Evolutionary conservation across 2,888 invertebrate genomes (phyloP), one percentile per base, ranked within the genome.

Genomic region (Dysmachus trigonus): DNA sequence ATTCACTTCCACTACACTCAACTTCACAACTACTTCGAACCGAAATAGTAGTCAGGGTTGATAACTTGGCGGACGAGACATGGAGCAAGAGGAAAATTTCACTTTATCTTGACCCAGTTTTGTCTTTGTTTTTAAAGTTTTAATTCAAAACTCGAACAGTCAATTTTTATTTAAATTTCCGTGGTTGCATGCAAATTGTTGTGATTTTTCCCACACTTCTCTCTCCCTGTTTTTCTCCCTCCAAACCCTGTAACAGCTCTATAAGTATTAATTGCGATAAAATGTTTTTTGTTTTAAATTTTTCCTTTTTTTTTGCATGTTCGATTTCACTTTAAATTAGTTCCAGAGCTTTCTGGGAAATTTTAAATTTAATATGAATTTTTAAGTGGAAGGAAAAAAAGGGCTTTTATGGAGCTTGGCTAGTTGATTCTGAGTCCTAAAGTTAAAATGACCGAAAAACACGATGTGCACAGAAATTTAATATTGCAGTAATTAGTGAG

Each of bases 91-190:
- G 76, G 38, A 38, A 76, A 35, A 76, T 76, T 76, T 27, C 62
- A 33, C 35, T 76, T 76, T 76, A 38, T 76, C 41, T 76, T 76
- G 76, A 41, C 76, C 76, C 38, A 76, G 76, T 76, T 38, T 76
- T 76, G 35, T 38, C 22, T 76, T 62, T 62, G 62, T 22, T 31
- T 76, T 76, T 35, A 76, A 76, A 76, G 76, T 76, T 76, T 76
- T 76, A 76, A 76, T 76, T 76, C 38, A 35, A 76, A 76, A 27
- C 76, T 22, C 38, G 22, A n/a, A n/a, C 7, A 76, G 76, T 76
- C 22, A 38, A 76, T 76, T 76, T 38, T 22, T 35, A 76, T 76
- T 76, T 76, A 62, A 62, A 62, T 62, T 62, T 62, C 10, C 62
- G 62, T 10, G 27, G 10, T 22, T 62, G 62, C 62, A 62, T 62